Evolutionary conservation across 2,888 invertebrate genomes (phyloP).

Genomic region (Epinotia brunnichana): DNA sequence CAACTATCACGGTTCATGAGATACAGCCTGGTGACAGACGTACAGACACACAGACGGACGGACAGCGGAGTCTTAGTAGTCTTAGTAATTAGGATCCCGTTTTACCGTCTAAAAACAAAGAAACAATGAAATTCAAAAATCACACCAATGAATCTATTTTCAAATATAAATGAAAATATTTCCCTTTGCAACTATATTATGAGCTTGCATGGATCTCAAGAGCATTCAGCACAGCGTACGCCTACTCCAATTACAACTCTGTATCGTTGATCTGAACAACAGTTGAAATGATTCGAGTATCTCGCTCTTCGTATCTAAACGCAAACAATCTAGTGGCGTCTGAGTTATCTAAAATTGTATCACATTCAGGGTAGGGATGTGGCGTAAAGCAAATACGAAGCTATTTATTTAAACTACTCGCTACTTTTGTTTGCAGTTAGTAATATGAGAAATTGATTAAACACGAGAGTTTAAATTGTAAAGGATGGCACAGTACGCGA

Average conservation of each 20-base stretch:
- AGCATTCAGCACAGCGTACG: not conserved
- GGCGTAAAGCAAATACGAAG: conserved; percentile 21
- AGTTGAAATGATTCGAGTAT: conserved; percentile 41
- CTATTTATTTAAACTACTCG: conserved; percentile 20
- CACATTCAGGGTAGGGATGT: conserved; percentile 38
- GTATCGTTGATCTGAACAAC: conserved; percentile 37
- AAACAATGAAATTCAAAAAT: not conserved
- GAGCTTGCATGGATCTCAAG: not conserved
- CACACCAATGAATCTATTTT: not conserved
- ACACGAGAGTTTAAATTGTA: not conserved
- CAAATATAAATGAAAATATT: not conserved
- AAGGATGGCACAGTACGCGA: not conserved
- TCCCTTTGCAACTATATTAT: not conserved
- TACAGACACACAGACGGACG: no score
- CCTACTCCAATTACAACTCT: conserved; percentile 21
- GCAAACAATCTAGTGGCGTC: conserved; percentile 40
- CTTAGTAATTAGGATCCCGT: no score
- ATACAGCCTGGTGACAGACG: no score
- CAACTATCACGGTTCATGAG: no score
- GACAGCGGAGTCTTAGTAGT: no score
- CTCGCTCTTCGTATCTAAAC: conserved; percentile 39
- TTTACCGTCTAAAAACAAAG: no score
- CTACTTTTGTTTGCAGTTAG: conserved; percentile 11
- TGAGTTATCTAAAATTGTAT: conserved; percentile 42
- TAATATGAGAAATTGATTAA: conserved; percentile 23